Evolutionary conservation across 2,797 vertebrate genomes (phyloP).

Genomic region (Neopelma chrysocephalum): DNA sequence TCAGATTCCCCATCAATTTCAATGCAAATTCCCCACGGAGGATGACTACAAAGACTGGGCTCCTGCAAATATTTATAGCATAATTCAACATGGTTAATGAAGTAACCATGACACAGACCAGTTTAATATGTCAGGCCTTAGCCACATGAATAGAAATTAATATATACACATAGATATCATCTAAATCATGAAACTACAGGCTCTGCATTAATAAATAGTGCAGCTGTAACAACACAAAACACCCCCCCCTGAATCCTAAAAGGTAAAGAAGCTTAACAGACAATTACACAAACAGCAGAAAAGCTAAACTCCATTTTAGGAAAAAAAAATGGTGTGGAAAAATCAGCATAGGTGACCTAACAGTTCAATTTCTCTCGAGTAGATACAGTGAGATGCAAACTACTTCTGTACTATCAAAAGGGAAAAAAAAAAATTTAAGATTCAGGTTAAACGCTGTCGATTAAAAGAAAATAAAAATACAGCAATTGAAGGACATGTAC

Average conservation of each 20-base stretch:
- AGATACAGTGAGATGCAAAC: neutral
- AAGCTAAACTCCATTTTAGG: neutral
- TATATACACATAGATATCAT: conserved; percentile 10
- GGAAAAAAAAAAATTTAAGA: neutral
- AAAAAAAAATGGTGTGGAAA: neutral
- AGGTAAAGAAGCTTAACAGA: neutral
- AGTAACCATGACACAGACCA: conserved; percentile 32
- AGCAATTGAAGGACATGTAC: neutral
- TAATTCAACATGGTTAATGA: neutral
- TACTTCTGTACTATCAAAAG: neutral
- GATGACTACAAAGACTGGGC: neutral
- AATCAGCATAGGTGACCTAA: neutral
- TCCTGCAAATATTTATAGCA: conserved; percentile 5
- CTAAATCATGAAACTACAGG: conserved; percentile 19
- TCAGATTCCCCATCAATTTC: conserved; percentile 35
- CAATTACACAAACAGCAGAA: neutral
- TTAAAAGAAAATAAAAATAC: neutral
- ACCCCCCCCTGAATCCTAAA: neutral
- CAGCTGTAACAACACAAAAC: neutral
- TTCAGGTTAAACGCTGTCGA: neutral
- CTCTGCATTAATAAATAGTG: neutral
- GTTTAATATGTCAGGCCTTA: conserved; percentile 22
- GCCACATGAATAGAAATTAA: conserved; percentile 20
- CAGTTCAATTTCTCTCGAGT: neutral
- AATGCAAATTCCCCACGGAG: conserved; percentile 6